Percentiles rank a stretch among this genome's conserved stretches.
phyloP scores from a whole-genome alignment of 2,888 invertebrate species.

The Parnassius smintheus region DNA sequence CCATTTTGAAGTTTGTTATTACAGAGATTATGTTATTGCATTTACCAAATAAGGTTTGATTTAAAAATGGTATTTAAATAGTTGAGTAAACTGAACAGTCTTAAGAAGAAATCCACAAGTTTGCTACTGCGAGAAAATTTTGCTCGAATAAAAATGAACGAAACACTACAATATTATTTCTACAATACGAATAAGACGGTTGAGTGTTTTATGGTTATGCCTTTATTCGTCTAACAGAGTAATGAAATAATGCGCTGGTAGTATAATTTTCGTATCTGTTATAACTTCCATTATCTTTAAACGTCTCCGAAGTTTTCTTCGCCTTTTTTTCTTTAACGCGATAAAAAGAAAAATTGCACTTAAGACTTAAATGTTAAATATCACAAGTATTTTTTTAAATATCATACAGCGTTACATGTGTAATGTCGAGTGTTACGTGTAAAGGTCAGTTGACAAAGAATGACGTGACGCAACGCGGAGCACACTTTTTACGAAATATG shows the following conservation, averaged over 20 bases:
- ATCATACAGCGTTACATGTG: too few relatives aligned
- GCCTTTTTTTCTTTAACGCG: constrained; percentile 36
- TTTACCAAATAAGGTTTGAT: constrained; percentile 8
- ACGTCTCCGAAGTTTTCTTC: constrained; percentile 35
- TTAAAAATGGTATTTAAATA: constrained; percentile 7
- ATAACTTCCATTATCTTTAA: constrained; percentile 38
- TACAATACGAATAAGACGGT: constrained; percentile 56
- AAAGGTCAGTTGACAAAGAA: too few relatives aligned
- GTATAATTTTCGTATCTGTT: constrained; percentile 52
- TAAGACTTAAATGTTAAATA: too few relatives aligned
- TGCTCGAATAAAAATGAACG: constrained; percentile 48
- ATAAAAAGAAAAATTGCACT: constrained; percentile 28
- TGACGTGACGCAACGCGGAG: too few relatives aligned
- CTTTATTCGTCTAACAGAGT: constrained; percentile 48
- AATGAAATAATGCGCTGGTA: constrained; percentile 48
- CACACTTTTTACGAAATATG: too few relatives aligned
- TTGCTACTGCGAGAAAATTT: constrained; percentile 43
- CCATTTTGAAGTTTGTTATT: too few relatives aligned
- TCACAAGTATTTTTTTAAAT: neutral
- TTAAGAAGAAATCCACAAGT: constrained; percentile 37
- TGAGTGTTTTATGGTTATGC: constrained; percentile 58
- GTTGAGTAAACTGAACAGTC: constrained; percentile 20
- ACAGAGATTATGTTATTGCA: too few relatives aligned
- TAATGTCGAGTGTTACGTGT: too few relatives aligned
- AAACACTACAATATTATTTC: constrained; percentile 58